Evolutionary conservation across 2,113 vertebrate genomes (phyloP).

Genomic region (Bujurquina vittata): DNA sequence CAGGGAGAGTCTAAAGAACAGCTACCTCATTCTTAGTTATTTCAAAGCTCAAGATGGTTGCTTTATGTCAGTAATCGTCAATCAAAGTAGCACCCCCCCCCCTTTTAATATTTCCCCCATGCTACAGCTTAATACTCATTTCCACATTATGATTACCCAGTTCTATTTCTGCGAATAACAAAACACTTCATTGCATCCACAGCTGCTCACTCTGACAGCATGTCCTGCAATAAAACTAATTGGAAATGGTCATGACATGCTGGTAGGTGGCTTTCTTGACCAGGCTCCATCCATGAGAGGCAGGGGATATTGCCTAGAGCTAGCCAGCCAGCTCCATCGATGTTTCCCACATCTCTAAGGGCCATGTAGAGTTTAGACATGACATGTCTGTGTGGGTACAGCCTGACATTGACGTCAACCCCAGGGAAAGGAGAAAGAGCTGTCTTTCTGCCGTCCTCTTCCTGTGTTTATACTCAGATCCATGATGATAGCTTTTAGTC

Average conservation of each 20-base stretch:
- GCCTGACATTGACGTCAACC: conserved; percentile 16
- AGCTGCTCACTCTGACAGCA: background rate
- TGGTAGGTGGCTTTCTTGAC: background rate
- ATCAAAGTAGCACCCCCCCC: background rate
- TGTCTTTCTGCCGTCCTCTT: background rate
- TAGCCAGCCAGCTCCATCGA: background rate
- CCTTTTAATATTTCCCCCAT: too few species aligned
- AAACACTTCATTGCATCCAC: background rate
- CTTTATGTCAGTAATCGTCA: background rate
- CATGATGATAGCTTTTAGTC: background rate
- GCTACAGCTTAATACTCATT: background rate
- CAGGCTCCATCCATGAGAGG: background rate
- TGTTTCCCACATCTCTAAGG: background rate
- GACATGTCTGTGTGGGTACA: conserved; percentile 5
- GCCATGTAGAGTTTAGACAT: conserved; percentile 11
- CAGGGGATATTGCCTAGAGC: background rate
- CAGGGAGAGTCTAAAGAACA: background rate
- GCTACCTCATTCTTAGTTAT: background rate
- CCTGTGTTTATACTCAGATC: background rate
- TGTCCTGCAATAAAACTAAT: conserved; percentile 1
- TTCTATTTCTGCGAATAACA: background rate
- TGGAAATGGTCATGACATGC: background rate
- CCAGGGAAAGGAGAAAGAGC: background rate
- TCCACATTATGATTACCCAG: background rate
- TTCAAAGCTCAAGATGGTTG: background rate